phyloP scores from a whole-genome alignment of 2,888 invertebrate species.

The Rhyacophila evoluta region DNA sequence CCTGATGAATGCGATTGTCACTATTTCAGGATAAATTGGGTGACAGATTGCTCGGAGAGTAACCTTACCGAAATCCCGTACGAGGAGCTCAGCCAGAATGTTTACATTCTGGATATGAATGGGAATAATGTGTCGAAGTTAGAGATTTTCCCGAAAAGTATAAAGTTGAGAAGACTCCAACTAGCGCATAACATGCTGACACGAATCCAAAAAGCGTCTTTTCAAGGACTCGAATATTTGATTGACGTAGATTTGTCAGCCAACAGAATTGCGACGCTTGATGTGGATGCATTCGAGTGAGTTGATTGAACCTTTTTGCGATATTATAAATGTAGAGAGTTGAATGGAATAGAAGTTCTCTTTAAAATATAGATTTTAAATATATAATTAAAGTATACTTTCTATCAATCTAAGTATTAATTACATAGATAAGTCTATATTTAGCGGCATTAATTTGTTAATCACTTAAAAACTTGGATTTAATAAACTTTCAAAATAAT shows the following conservation, averaged over 20 bases:
- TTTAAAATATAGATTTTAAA: too few species aligned
- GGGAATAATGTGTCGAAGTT: conserved; percentile 75
- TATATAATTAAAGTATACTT: too few species aligned
- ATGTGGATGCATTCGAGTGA: conserved; percentile 77
- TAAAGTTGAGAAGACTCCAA: conserved; percentile 77
- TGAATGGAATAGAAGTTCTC: too few species aligned
- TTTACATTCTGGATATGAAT: conserved; percentile 79
- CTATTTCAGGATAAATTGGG: conserved; percentile 82
- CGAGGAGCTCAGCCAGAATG: conserved; percentile 76
- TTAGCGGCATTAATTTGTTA: too few species aligned
- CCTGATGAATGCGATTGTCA: conserved; percentile 82
- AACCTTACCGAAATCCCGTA: conserved; percentile 78
- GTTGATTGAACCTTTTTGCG: too few species aligned
- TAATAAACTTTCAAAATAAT: too few species aligned
- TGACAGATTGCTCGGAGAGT: conserved; percentile 81
- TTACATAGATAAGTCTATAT: too few species aligned
- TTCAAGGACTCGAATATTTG: conserved; percentile 75
- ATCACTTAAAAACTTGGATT: too few species aligned
- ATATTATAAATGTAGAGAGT: too few species aligned
- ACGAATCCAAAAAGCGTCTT: conserved; percentile 72
- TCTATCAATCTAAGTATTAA: too few species aligned
- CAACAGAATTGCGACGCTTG: conserved; percentile 74
- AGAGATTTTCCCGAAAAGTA: conserved; percentile 74
- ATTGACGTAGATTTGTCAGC: conserved; percentile 79
- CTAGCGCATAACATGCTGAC: conserved; percentile 76